Conservation (phyloP, 2,797 vertebrate genomes). For the Gephyroberyx darwinii region DNA sequence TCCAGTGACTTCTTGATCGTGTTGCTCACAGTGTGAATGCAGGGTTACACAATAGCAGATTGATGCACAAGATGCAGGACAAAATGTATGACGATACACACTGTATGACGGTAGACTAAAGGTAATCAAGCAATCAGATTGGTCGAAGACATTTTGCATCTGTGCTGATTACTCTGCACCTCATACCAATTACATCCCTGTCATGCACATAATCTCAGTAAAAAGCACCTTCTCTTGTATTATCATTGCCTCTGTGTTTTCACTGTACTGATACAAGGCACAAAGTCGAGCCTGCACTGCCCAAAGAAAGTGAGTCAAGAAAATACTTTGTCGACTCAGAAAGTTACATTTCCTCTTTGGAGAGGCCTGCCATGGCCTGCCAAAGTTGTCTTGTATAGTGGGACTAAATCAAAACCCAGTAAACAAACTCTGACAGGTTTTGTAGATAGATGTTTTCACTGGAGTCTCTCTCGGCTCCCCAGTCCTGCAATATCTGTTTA, state of each 20-base stretch:
- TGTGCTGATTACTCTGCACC: no score
- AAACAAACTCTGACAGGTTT: conserved; percentile 54
- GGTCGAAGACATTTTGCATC: no score
- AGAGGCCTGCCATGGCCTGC: conserved; percentile 45
- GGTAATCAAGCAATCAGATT: no score
- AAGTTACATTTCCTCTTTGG: conserved; percentile 38
- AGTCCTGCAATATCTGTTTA: conserved; percentile 19
- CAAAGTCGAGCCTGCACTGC: conserved; percentile 40
- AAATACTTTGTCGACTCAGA: conserved; percentile 48
- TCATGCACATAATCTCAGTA: no score
- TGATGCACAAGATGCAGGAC: no score
- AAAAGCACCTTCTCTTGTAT: no score
- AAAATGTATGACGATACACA: no score
- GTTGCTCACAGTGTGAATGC: no score
- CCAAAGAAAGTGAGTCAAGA: conserved; percentile 32
- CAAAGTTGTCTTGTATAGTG: conserved; percentile 38
- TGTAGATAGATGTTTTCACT: conserved; percentile 34
- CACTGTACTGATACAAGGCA: conserved; percentile 26
- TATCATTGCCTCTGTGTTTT: conserved; percentile 17
- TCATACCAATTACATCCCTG: no score
- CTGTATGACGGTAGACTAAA: no score
- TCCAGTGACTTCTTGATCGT: no score
- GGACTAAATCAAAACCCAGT: conserved; percentile 58
- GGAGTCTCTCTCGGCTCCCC: conserved; percentile 3
- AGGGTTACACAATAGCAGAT: no score